Conservation (phyloP, 2,113 vertebrate species). For the Pseudorectes ferrugineus region DNA sequence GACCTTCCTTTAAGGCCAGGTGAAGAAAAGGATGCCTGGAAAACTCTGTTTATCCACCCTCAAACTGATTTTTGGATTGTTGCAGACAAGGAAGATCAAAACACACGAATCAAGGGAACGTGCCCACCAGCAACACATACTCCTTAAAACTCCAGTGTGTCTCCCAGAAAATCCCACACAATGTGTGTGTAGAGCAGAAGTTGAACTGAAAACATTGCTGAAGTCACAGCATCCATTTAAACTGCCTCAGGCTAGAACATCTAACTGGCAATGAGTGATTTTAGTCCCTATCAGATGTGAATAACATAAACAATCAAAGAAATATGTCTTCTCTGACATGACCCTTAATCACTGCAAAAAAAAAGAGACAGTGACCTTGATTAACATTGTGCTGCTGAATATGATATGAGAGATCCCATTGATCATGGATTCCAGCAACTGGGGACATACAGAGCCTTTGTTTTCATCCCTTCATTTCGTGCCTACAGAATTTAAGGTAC, state of each 20-base stretch:
- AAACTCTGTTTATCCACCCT: not conserved
- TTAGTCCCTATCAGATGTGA: conserved; percentile 6
- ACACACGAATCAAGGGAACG: not conserved
- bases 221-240: not conserved
- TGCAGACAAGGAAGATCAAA: not conserved
- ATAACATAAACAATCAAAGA: conserved; percentile 42
- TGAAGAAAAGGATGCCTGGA: not conserved
- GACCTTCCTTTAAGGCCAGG: not conserved
- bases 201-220: not conserved
- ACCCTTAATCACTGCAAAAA: conserved; percentile 21
- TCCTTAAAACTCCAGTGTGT: not conserved
- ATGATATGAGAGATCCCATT: not conserved
- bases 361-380: conserved; percentile 26
- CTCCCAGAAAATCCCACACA: not conserved
- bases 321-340: conserved; percentile 31
- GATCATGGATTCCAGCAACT: conserved; percentile 8
- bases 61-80: not conserved
- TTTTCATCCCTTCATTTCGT: not conserved
- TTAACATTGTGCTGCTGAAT: conserved; percentile 48
- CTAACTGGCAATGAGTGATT: conserved; percentile 10
- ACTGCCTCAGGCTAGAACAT: not conserved
- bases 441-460: not conserved
- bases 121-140: not conserved
- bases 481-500: not conserved
- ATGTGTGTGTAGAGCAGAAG: not conserved